Percentiles rank a stretch among this genome's conserved stretches.
These are phyloP conservation scores for Nestor notabilis DNA, from an alignment of 2,113 vertebrate species.

Conservation along the genomic window DNA sequence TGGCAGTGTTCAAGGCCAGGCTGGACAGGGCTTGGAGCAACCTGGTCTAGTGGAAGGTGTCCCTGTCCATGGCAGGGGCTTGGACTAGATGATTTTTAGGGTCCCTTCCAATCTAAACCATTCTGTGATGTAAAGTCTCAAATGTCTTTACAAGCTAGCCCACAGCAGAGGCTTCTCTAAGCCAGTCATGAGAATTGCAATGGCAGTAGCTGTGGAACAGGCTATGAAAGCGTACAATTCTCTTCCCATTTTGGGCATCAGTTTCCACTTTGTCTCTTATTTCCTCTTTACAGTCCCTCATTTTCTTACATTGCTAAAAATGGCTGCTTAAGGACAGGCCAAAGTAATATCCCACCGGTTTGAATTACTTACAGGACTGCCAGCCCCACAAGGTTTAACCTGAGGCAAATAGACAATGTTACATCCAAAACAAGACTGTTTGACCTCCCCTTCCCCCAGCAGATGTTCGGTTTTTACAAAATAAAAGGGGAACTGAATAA, in stretches of 20 bases:
- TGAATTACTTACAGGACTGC: background rate
- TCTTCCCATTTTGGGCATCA: background rate
- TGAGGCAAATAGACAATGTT: background rate
- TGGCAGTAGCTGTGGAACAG: background rate
- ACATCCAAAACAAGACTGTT: background rate
- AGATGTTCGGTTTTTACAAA: background rate
- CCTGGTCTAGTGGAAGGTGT: background rate
- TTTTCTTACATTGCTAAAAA: background rate
- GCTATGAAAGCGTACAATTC: background rate
- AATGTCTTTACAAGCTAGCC: fast-evolving
- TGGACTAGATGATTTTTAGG: background rate
- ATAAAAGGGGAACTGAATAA: background rate
- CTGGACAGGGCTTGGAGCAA: background rate
- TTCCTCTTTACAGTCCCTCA: background rate
- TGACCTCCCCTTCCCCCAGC: background rate
- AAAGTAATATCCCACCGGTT: background rate
- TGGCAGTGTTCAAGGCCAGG: background rate
- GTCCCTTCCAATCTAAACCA: background rate
- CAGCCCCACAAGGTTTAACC: background rate
- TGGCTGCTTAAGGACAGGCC: background rate
- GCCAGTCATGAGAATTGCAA: background rate
- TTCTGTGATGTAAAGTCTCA: background rate
- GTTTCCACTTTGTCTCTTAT: background rate
- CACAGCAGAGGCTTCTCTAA: background rate
- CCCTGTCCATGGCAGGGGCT: background rate